Conservation (phyloP, 2,113 vertebrate genomes). For the Serinus canaria region DNA sequence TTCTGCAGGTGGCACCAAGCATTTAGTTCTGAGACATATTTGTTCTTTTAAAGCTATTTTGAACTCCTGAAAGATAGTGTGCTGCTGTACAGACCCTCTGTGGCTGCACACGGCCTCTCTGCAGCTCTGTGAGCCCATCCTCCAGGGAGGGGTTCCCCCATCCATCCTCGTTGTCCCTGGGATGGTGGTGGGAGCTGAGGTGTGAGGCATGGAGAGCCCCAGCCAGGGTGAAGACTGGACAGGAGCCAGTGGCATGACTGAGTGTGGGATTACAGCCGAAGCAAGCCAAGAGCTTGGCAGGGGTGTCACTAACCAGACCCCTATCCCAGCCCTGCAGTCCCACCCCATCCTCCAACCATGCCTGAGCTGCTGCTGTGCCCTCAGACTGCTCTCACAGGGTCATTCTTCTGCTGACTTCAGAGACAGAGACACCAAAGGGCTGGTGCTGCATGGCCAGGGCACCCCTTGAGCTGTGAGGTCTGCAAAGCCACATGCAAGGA, state of each 20-base stretch:
- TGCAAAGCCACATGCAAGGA: rapidly evolving
- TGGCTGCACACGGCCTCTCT: neutral
- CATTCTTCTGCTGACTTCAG: neutral
- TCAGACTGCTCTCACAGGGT: neutral
- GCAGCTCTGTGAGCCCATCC: neutral
- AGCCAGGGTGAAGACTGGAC: neutral
- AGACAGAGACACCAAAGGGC: neutral
- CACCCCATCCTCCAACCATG: neutral
- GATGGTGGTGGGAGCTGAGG: neutral
- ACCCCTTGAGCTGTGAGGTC: neutral
- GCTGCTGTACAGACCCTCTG: neutral
- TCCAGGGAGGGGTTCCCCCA: neutral
- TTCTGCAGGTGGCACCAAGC: constrained; percentile 50
- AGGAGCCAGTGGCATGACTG: neutral
- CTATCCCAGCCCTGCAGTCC: neutral
- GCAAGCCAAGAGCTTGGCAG: neutral
- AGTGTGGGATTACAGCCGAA: neutral
- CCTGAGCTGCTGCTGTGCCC: neutral
- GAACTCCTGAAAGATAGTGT: neutral
- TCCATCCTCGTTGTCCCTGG: neutral
- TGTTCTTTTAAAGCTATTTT: neutral
- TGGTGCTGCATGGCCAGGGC: rapidly evolving
- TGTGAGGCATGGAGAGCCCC: neutral
- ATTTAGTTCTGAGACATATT: neutral
- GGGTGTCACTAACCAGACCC: neutral